Base-by-base conservation (phyloP, 2,888 invertebrate species). In the Sesia apiformis region DNA sequence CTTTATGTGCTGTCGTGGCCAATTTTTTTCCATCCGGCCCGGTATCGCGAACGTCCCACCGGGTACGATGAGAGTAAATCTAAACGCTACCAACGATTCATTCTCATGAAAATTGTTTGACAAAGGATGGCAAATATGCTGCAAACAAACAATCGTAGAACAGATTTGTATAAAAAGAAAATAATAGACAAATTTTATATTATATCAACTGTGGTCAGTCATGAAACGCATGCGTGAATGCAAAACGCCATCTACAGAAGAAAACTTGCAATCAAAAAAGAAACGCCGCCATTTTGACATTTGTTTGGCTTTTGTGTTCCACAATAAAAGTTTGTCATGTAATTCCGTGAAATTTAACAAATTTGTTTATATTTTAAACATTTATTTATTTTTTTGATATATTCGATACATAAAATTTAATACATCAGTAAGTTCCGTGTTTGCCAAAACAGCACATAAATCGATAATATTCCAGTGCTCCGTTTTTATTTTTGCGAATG, bases 231-330 rank as follows among this genome's bases (percentile, higher is more conserved):
- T 86, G 87, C 86, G 86, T 76, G 60, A 56, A 54, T 57, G 54
- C 49, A 55, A 55, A 69, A 73, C 84, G 85, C 84, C 86, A 77
- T 81, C 85, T 86, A 69, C 68, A 73, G 70, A 66, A 65, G 66
- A 72, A 70, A 57, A 55, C 43, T 55, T 46, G 63, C 57, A 70
- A 69, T 56, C 64, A 65, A 58, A 74, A 68, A 75, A 71, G 73
- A 78, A 72, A 75, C 82, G 88, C 89, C 89, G 90, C 90, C 90
- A 90, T 90, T 89, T 90, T 90, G 87, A 90, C 89, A 87, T 88
- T 90, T 90, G 89, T 87, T 89, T 87, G 81, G 88, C 87, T 88
- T 78, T 89, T 89, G 87, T 87, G 82, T 88, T 81, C 72, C 68
- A 63, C 69, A 67, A 64, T 74, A 60, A 65, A 69, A 76, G 74